Conservation (phyloP, 2,113 vertebrate species). For the Cebidichthys violaceus region DNA sequence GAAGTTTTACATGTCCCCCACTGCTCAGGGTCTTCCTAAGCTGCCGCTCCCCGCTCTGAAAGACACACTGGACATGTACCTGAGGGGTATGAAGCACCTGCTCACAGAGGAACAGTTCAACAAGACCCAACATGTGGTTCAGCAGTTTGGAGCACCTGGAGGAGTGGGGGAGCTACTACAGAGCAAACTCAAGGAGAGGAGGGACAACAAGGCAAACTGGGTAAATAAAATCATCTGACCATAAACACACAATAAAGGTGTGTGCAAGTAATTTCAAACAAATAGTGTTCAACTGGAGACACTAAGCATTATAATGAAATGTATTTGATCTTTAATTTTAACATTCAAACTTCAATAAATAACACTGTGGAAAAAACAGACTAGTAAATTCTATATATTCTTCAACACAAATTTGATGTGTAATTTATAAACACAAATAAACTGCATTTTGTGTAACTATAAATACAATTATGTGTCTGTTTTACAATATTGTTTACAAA, state of each 20-base stretch:
- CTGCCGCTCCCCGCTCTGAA: conserved; percentile 91
- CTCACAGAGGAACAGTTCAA: conserved; percentile 90
- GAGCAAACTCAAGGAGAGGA: conserved; percentile 88
- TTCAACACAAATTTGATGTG: no score
- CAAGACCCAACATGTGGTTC: conserved; percentile 85
- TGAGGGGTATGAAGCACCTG: conserved; percentile 89
- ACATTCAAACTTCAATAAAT: not conserved
- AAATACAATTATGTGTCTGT: not conserved
- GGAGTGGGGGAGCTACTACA: conserved; percentile 91
- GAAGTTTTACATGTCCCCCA: not conserved
- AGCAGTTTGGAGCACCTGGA: conserved; percentile 87
- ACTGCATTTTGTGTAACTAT: not conserved
- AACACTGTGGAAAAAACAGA: not conserved
- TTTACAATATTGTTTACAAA: not conserved
- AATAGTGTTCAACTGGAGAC: not conserved
- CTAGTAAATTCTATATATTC: not conserved
- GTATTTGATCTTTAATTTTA: not conserved
- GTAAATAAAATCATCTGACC: conserved; percentile 74
- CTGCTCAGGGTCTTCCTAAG: conserved; percentile 87
- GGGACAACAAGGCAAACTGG: conserved; percentile 90
- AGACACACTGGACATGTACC: conserved; percentile 90
- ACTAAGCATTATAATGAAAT: not conserved
- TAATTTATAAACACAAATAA: not conserved
- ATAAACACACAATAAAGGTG: not conserved
- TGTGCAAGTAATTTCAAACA: not conserved